Conservation (phyloP, 2,113 vertebrate species). For the Megaptera novaeangliae region DNA sequence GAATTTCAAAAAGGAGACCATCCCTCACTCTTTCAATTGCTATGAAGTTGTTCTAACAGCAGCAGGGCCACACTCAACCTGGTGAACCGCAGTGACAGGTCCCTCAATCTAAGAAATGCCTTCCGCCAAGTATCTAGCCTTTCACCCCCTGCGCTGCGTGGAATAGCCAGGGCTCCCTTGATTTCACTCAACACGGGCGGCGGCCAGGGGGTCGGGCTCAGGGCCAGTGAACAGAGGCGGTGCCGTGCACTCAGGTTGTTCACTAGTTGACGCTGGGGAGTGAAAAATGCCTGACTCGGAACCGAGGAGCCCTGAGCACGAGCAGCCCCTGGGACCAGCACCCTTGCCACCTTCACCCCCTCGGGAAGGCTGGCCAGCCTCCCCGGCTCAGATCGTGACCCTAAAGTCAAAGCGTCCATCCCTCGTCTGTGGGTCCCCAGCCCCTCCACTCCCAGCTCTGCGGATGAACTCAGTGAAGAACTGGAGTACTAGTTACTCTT, state of each 20-base stretch:
- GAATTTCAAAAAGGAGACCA: not conserved
- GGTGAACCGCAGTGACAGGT: fast-evolving
- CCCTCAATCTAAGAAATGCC: not conserved
- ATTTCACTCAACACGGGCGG: not conserved
- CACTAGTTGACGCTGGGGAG: fast-evolving
- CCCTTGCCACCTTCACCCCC: fast-evolving
- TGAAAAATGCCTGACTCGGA: fast-evolving
- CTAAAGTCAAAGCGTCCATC: fast-evolving
- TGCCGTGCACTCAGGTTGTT: fast-evolving
- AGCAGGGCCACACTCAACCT: not conserved
- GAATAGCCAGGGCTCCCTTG: not conserved
- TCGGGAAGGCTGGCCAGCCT: fast-evolving
- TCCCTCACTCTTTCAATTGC: too few relatives aligned
- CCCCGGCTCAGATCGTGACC: not conserved
- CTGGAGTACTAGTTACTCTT: fast-evolving
- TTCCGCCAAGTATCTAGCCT: not conserved
- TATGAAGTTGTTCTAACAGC: not conserved
- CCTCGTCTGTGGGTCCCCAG: fast-evolving
- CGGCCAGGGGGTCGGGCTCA: not conserved
- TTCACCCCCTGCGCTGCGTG: fast-evolving
- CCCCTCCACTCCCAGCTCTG: fast-evolving
- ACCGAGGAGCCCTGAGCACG: fast-evolving
- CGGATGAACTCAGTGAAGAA: too few relatives aligned
- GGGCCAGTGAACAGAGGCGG: not conserved
- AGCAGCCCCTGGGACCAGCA: not conserved